A percentile compares a stretch with the other conserved stretches of the same genome.
phyloP scores from a whole-genome alignment of 2,888 invertebrate genomes.

The Tetheella fluctuosa region DNA sequence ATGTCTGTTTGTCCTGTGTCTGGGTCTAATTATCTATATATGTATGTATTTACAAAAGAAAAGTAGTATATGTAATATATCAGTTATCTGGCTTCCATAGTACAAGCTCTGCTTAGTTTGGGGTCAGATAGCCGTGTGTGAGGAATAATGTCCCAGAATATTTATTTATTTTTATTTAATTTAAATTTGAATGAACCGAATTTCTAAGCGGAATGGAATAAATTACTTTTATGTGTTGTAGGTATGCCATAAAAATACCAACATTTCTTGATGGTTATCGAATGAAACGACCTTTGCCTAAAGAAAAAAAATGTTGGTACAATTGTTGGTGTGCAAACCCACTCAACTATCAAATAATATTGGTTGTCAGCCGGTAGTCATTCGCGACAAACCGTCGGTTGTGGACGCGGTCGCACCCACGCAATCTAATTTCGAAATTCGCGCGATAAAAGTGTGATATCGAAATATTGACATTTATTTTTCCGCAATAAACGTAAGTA shows the following conservation, averaged over 20 bases:
- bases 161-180: no score
- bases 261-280: background rate
- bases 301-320: background rate
- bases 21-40: no score
- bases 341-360: background rate
- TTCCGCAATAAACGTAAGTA: constrained; percentile 3
- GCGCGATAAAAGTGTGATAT: constrained; percentile 13
- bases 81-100: no score
- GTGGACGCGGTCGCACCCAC: constrained; percentile 9
- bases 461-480: background rate
- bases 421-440: constrained; percentile 6
- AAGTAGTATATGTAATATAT: no score
- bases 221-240: background rate
- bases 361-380: constrained; percentile 11
- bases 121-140: no score
- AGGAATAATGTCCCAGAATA: no score
- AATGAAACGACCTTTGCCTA: background rate
- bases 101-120: no score
- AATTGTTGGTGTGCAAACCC: background rate
- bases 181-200: background rate
- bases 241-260: background rate
- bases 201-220: background rate
- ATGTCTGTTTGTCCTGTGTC: no score
- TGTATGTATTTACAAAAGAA: no score
- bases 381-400: constrained; percentile 14